phyloP scores from a whole-genome alignment of 2,113 vertebrate genomes.

The Gallinago media region DNA sequence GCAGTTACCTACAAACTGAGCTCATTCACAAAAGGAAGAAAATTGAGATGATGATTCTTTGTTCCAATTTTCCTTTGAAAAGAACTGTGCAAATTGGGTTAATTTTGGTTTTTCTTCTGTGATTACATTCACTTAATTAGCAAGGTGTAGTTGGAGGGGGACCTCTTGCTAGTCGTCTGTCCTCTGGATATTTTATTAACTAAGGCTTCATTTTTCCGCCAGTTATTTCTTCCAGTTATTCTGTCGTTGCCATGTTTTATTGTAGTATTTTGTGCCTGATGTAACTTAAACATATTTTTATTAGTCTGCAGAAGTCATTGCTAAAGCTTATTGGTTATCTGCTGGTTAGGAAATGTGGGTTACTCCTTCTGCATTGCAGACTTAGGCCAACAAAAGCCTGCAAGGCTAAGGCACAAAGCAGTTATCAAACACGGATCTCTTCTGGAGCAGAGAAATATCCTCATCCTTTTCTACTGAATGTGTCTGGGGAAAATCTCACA shows the following conservation, averaged over 20 bases:
- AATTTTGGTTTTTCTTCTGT: not conserved
- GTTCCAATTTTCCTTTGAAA: not conserved
- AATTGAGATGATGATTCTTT: conserved; percentile 1
- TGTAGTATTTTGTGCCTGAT: not conserved
- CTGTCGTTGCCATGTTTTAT: not conserved
- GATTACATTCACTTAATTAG: not conserved
- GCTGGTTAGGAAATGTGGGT: not conserved
- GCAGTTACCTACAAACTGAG: not conserved
- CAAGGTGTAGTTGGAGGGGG: not conserved
- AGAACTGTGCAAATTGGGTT: not conserved
- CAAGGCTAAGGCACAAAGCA: not conserved
- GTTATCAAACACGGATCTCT: not conserved
- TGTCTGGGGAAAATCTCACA: not conserved
- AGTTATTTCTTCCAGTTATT: not conserved
- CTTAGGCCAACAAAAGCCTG: not conserved
- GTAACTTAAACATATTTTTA: not conserved
- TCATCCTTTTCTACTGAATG: not conserved
- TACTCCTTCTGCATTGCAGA: conserved; percentile 24
- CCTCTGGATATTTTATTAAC: not conserved
- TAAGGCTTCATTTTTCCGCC: not conserved
- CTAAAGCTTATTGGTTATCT: not conserved
- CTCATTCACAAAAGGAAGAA: conserved; percentile 8
- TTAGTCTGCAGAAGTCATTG: not conserved
- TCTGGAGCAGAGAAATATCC: not conserved
- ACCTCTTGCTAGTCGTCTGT: not conserved